Evolutionary conservation across 1,140 invertebrate genomes (phyloP).

Genomic region (Bombus waltoni): DNA sequence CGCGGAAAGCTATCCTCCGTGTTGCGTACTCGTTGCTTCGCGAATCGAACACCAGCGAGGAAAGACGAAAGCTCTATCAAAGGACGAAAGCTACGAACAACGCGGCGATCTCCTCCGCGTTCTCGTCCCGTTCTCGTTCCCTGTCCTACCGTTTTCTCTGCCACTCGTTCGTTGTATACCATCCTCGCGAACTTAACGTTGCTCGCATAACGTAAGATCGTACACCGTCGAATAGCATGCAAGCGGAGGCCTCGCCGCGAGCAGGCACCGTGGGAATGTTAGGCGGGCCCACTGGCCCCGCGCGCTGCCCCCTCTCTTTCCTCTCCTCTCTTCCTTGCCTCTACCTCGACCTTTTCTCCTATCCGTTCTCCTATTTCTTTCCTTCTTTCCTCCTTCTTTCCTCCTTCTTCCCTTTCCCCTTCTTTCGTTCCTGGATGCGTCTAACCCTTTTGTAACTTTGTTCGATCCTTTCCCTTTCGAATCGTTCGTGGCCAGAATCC

Average conservation of each 20-base stretch:
- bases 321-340: conserved; percentile 11
- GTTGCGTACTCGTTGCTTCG: too few relatives aligned
- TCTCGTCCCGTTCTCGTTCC: conserved; percentile 52
- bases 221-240: conserved; percentile 76
- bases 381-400: conserved; percentile 32
- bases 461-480: conserved; percentile 46
- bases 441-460: conserved; percentile 11
- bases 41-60: too few relatives aligned
- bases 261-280: conserved; percentile 82
- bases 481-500: not conserved
- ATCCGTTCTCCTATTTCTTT: conserved; percentile 41
- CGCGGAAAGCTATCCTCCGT: too few relatives aligned
- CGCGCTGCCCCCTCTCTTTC: conserved; percentile 40
- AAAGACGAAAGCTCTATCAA: too few relatives aligned
- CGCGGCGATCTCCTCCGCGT: not conserved
- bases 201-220: conserved; percentile 69
- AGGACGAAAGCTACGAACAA: too few relatives aligned
- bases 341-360: not conserved
- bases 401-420: conserved; percentile 8
- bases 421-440: not conserved
- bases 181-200: conserved; percentile 77
- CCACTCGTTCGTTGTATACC: conserved; percentile 49
- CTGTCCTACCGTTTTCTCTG: conserved; percentile 46
- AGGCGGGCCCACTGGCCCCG: conserved; percentile 74
- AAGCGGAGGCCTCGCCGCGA: conserved; percentile 78